phyloP scores from a whole-genome alignment of 2,797 vertebrate species.

The Mus spretus region DNA sequence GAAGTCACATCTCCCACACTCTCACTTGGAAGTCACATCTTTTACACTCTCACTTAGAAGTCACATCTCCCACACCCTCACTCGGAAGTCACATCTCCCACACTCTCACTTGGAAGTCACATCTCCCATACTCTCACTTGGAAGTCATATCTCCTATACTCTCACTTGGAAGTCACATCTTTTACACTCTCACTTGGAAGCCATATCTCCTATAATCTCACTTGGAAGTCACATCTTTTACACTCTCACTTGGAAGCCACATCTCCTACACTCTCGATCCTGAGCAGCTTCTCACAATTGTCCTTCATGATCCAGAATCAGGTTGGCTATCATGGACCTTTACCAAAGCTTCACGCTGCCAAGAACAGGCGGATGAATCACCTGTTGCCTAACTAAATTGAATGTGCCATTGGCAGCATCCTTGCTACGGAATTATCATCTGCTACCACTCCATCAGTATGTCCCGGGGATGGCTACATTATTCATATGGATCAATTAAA shows the following conservation, averaged over 20 bases:
- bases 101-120: slow-evolving; percentile 27
- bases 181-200: slow-evolving; percentile 50
- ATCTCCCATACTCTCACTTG: slow-evolving; percentile 60
- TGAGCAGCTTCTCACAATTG: slow-evolving; percentile 18
- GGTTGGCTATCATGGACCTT: slow-evolving; percentile 53
- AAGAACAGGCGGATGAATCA: slow-evolving; percentile 30
- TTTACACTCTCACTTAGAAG: slow-evolving; percentile 52
- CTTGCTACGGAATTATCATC: not conserved
- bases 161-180: slow-evolving; percentile 35
- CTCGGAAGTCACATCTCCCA: slow-evolving; percentile 17
- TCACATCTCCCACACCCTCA: slow-evolving; percentile 48
- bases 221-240: slow-evolving; percentile 33
- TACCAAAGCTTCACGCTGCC: not conserved
- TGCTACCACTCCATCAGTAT: not conserved
- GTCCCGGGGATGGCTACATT: not conserved
- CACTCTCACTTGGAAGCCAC: slow-evolving; percentile 25
- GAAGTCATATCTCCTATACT: slow-evolving; percentile 28
- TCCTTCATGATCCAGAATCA: slow-evolving; percentile 8
- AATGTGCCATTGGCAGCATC: not conserved
- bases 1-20: slow-evolving; percentile 28
- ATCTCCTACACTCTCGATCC: slow-evolving; percentile 62
- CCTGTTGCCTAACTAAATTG: slow-evolving; percentile 50
- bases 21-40: slow-evolving; percentile 22
- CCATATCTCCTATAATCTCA: slow-evolving; percentile 47
- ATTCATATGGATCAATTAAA: not conserved